Evolutionary conservation across 2,888 invertebrate genomes (phyloP).

Genomic region (Gortyna flavago): DNA sequence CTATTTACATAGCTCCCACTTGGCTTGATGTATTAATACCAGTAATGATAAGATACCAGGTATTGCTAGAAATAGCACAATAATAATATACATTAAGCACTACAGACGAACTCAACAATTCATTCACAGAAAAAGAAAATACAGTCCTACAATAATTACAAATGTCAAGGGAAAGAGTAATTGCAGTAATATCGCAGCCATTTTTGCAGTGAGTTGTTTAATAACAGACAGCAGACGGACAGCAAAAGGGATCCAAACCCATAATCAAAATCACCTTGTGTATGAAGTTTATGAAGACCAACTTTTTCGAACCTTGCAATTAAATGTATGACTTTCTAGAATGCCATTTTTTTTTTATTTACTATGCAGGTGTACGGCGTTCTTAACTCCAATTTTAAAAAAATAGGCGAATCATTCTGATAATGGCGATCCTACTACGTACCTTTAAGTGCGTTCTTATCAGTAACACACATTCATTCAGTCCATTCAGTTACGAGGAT

Average conservation of each 20-base stretch:
- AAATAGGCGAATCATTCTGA: background rate
- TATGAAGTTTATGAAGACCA: background rate
- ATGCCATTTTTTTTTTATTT: background rate
- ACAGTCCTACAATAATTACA: conserved; percentile 27
- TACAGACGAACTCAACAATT: background rate
- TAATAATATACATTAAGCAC: background rate
- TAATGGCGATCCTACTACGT: background rate
- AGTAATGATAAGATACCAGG: conserved; percentile 18
- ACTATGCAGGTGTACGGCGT: background rate
- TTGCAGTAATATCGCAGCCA: conserved; percentile 28
- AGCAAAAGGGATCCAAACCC: conserved; percentile 14
- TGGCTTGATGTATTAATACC: conserved; percentile 23
- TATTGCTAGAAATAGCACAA: conserved; percentile 10
- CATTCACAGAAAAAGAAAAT: conserved; percentile 19
- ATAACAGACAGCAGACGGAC: conserved; percentile 17
- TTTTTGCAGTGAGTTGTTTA: conserved; percentile 18
- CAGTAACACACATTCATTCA: conserved; percentile 27
- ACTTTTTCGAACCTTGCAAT: conserved; percentile 8
- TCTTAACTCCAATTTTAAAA: background rate
- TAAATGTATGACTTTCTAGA: conserved; percentile 15
- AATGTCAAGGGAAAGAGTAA: conserved; percentile 49
- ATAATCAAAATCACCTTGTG: conserved; percentile 20
- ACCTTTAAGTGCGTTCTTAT: conserved; percentile 30
- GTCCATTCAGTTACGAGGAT: conserved; percentile 52
- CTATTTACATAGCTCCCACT: conserved; percentile 7